Conservation (phyloP, 2,888 invertebrate genomes). For the Miltochrista miniata region DNA sequence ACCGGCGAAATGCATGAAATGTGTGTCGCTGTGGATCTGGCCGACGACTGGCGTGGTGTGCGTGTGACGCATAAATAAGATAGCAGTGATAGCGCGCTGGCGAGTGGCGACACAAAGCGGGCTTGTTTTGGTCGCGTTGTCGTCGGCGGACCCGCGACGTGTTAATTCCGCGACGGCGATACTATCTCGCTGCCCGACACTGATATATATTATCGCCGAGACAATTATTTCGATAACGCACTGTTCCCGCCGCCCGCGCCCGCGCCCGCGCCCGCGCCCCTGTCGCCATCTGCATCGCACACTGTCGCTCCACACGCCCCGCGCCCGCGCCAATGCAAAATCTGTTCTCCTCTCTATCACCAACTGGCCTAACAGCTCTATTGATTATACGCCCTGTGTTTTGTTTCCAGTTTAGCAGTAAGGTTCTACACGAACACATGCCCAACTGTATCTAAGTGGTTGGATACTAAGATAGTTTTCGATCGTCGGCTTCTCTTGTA, state of each 20-base stretch:
- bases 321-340: too few relatives aligned
- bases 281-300: background rate
- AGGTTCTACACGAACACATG: too few relatives aligned
- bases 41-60: background rate
- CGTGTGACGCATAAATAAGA: conserved; percentile 36
- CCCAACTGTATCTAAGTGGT: too few relatives aligned
- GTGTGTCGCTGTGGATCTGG: conserved; percentile 1
- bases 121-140: conserved; percentile 37
- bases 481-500: too few relatives aligned
- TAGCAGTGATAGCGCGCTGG: conserved; percentile 33
- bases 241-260: background rate
- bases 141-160: conserved; percentile 34
- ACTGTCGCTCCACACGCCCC: too few relatives aligned
- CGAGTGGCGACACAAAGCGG: conserved; percentile 48
- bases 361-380: too few relatives aligned
- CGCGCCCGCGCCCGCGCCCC: background rate
- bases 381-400: too few relatives aligned
- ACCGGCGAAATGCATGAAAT: conserved; percentile 28
- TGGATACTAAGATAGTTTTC: too few relatives aligned
- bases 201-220: conserved; percentile 51
- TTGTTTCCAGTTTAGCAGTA: too few relatives aligned
- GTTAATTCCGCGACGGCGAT: conserved; percentile 48
- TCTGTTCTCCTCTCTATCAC: background rate
- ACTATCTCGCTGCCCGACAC: conserved; percentile 33
- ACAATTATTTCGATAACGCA: conserved; percentile 48